Conservation (phyloP, 1,140 invertebrate genomes). For the Pseudomyrmex gracilis region DNA sequence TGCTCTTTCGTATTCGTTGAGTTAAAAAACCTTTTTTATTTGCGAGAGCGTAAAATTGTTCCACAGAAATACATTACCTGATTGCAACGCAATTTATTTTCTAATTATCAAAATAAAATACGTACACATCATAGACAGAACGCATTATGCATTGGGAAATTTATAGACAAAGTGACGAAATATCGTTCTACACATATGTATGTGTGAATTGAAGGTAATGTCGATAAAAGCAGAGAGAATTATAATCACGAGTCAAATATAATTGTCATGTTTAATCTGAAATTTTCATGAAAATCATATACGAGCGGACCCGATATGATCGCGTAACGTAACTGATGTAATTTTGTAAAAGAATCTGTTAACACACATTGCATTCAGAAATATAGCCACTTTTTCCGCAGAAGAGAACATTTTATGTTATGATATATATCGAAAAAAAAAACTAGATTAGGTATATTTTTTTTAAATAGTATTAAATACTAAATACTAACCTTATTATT, state of each 20-base stretch:
- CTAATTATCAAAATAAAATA: constrained; percentile 20
- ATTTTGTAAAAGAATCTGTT: constrained; percentile 3
- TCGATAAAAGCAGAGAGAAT: constrained; percentile 1
- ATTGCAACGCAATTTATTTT: constrained; percentile 9
- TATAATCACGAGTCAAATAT: constrained; percentile 34
- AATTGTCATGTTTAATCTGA: constrained; percentile 48
- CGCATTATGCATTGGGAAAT: constrained; percentile 22
- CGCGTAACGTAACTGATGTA: not conserved
- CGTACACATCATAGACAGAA: constrained; percentile 15
- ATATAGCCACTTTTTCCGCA: not conserved
- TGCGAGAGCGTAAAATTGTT: constrained; percentile 15
- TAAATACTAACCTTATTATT: constrained; percentile 1
- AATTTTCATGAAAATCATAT: constrained; percentile 44
- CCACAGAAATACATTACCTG: not conserved
- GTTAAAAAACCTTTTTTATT: not conserved
- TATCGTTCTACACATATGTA: not conserved
- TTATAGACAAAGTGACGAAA: constrained; percentile 32
- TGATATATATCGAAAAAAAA: not conserved
- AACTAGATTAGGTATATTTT: not conserved
- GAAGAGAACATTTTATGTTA: not conserved
- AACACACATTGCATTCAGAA: constrained; percentile 24
- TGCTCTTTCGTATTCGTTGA: too few relatives aligned
- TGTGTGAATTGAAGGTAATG: constrained; percentile 34
- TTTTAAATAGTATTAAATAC: not conserved
- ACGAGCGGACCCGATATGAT: not conserved